A percentile compares a stretch with the other conserved stretches of the same genome.
Evolutionary conservation across 2,113 vertebrate species (phyloP).

Genomic region (Hippoglossus stenolepis): DNA sequence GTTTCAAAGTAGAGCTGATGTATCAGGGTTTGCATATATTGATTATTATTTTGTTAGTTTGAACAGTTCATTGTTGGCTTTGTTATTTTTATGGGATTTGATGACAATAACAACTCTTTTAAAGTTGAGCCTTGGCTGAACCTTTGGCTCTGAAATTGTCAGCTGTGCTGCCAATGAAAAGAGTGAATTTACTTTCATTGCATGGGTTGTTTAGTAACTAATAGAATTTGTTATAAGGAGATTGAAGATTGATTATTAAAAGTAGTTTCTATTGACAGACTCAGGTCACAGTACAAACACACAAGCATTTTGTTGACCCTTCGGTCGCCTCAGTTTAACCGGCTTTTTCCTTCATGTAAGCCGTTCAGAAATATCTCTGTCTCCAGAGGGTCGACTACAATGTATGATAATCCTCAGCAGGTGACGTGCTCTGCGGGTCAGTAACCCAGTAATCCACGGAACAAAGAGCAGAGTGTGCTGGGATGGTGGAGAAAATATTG

Average conservation of each 20-base stretch:
- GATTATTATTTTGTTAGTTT: no score
- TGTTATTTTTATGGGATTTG: no score
- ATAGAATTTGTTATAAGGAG: not conserved
- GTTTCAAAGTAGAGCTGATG: no score
- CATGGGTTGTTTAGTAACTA: not conserved
- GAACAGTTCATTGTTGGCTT: no score
- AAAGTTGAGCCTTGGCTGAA: no score
- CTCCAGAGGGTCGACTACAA: not conserved
- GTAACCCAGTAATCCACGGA: not conserved
- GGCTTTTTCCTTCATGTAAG: not conserved
- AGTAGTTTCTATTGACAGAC: no score
- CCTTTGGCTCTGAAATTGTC: no score
- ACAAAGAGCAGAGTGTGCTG: slow-evolving; percentile 25
- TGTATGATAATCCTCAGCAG: not conserved
- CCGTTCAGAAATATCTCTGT: not conserved
- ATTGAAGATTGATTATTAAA: no score
- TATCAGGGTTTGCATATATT: no score
- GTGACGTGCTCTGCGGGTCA: not conserved
- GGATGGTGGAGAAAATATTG: not conserved
- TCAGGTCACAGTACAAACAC: not conserved
- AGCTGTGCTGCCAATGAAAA: no score
- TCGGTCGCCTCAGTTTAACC: not conserved
- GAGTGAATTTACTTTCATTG: not conserved
- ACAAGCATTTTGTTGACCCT: not conserved
- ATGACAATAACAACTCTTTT: no score